Percentiles rank a stretch among this genome's conserved stretches.
These are phyloP conservation scores for Paradoxurus hermaphroditus DNA, from an alignment of 2,113 vertebrate genomes.

Conservation along the genomic window DNA sequence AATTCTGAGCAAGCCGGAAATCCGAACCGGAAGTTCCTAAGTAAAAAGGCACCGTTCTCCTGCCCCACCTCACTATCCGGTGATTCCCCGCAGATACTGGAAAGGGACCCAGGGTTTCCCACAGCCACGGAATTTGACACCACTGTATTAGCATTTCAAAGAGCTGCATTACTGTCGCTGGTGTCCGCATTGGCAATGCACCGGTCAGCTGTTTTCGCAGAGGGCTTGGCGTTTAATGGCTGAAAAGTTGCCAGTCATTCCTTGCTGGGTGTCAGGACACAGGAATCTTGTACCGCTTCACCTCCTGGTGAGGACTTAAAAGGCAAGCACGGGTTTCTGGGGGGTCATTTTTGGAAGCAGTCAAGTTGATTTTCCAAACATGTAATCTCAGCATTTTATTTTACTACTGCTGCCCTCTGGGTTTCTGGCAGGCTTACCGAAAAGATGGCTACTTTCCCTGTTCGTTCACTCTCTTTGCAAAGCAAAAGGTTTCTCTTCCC, in stretches of 20 bases:
- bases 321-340: not conserved
- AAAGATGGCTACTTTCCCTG: not conserved
- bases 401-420: not conserved
- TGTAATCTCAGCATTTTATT: slow-evolving; percentile 4
- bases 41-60: not conserved
- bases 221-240: not conserved
- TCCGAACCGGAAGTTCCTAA: not conserved
- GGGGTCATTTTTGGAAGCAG: not conserved
- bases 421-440: not conserved
- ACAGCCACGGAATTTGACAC: not conserved
- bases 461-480: slow-evolving; percentile 2
- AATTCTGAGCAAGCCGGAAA: not conserved
- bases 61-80: not conserved
- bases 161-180: not conserved
- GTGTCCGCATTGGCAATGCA: not conserved
- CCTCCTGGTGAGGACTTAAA: not conserved
- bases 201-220: not conserved
- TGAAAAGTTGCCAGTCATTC: not conserved
- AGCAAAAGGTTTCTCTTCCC: slow-evolving; percentile 15
- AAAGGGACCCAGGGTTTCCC: not conserved
- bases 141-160: not conserved
- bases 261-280: not conserved
- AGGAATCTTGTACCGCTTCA: not conserved
- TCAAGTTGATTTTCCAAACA: slow-evolving; percentile 10
- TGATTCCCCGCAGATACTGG: not conserved